Conservation (phyloP, 2,888 invertebrate species). For the Limnephilus marmoratus region DNA sequence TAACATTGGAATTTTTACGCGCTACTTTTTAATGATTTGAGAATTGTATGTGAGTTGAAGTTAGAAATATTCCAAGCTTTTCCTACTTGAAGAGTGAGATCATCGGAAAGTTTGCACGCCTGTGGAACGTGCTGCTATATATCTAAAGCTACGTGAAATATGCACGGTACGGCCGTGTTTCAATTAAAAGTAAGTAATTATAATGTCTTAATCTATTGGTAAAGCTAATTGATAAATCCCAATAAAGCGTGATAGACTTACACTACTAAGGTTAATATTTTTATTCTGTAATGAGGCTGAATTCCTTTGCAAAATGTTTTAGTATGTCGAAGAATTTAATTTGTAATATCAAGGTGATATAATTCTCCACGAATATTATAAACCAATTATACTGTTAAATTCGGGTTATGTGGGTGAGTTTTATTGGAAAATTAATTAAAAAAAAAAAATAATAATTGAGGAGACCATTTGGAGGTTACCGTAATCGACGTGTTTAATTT, state of each 20-base stretch:
- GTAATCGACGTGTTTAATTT: conserved; percentile 6
- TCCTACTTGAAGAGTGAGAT: neutral
- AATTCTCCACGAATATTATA: conserved; percentile 27
- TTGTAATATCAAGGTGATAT: neutral
- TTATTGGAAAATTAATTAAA: too few relatives aligned
- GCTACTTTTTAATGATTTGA: too few relatives aligned
- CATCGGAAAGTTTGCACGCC: neutral
- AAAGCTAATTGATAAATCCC: neutral
- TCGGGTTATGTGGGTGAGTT: neutral
- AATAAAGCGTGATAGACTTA: neutral
- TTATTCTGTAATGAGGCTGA: neutral
- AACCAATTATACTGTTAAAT: conserved; percentile 8
- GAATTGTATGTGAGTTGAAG: too few relatives aligned
- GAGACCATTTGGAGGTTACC: conserved; percentile 17
- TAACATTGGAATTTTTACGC: too few relatives aligned
- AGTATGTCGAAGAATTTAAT: neutral
- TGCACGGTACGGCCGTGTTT: neutral
- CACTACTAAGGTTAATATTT: neutral
- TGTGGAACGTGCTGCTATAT: neutral
- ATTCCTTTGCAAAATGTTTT: neutral
- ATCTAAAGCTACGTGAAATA: neutral
- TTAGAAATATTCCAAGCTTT: neutral
- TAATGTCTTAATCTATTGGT: neutral
- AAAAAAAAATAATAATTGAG: conserved; percentile 4
- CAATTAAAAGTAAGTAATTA: neutral